A percentile compares a stretch with the other conserved stretches of the same genome.
Evolutionary conservation across 2,888 invertebrate genomes (phyloP).

Genomic region (Acanthosepion lycidas): DNA sequence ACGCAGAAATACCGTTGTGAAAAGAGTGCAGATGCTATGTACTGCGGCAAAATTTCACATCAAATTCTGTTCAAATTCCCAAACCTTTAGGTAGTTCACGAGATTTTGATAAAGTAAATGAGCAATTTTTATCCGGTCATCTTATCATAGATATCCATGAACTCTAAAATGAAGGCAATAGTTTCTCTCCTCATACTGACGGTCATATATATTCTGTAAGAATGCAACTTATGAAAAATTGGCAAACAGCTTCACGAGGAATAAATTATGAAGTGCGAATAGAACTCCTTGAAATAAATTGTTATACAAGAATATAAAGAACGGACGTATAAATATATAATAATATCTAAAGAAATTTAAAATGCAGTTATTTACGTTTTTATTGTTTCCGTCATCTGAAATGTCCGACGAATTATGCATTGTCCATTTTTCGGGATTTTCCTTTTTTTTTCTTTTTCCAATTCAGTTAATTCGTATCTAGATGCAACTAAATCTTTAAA

Average conservation of each 20-base stretch:
- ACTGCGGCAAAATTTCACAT: too few relatives aligned
- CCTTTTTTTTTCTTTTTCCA: too few relatives aligned
- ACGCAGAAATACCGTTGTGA: too few relatives aligned
- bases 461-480: neutral
- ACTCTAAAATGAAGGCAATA: too few relatives aligned
- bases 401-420: neutral
- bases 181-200: neutral
- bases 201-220: neutral
- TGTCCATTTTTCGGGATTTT: neutral
- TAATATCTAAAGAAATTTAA: neutral
- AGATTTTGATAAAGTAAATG: too few relatives aligned
- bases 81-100: too few relatives aligned
- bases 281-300: neutral
- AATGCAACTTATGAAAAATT: neutral
- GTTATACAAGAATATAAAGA: neutral
- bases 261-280: neutral
- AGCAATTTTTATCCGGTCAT: too few relatives aligned
- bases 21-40: too few relatives aligned
- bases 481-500: neutral
- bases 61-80: too few relatives aligned
- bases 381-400: neutral
- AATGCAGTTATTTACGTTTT: neutral
- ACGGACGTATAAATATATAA: neutral
- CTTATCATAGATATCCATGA: too few relatives aligned
- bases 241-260: neutral